Evolutionary conservation across 2,113 vertebrate species (phyloP).

Genomic region (Poeciliopsis occidentalis): DNA sequence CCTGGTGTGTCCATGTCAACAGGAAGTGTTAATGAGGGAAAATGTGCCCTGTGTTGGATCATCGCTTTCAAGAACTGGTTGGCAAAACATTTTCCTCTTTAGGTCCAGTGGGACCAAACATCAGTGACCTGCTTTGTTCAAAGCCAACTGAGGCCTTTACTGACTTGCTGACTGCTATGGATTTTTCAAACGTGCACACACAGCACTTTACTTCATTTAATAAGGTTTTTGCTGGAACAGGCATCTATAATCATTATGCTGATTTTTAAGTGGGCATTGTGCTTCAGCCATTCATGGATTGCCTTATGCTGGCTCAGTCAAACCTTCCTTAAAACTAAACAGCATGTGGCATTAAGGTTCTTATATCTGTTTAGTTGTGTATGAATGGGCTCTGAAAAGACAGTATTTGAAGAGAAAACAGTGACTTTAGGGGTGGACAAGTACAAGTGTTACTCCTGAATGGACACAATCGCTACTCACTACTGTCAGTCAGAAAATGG

Average conservation of each 20-base stretch:
- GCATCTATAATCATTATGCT: conserved; percentile 5
- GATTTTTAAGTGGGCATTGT: not conserved
- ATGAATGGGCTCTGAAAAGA: no score
- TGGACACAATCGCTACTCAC: no score
- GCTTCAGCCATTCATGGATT: not conserved
- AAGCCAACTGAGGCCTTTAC: conserved; percentile 2
- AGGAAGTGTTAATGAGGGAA: not conserved
- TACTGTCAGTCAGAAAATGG: no score
- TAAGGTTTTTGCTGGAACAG: not conserved
- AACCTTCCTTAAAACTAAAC: not conserved
- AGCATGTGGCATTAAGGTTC: not conserved
- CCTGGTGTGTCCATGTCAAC: not conserved
- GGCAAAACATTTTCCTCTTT: not conserved
- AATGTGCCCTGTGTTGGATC: not conserved
- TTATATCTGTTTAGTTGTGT: not conserved
- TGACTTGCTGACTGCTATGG: conserved; percentile 5
- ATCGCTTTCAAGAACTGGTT: not conserved
- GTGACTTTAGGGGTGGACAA: no score
- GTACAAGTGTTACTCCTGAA: no score
- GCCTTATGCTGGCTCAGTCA: not conserved
- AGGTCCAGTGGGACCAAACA: not conserved
- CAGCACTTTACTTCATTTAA: conserved; percentile 5
- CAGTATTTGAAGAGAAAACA: no score
- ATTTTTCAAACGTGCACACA: conserved; percentile 3
- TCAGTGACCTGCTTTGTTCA: conserved; percentile 2